Conservation (phyloP, 1,140 invertebrate genomes). For the Drosophila lini region DNA sequence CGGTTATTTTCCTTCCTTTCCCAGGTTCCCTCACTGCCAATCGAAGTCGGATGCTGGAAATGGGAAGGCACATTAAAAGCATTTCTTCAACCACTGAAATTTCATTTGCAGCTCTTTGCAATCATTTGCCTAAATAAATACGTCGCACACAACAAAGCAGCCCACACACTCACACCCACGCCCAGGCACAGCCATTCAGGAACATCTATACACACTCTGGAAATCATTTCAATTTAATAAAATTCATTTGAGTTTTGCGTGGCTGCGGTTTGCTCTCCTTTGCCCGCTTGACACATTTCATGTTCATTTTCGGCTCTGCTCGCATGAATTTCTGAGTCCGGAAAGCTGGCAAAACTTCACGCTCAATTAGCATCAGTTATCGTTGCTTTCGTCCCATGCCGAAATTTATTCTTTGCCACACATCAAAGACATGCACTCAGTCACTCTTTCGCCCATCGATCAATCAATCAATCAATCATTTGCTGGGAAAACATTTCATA, state of each 20-base stretch:
- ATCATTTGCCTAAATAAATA: conserved; percentile 62
- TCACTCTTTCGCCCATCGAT: conserved; percentile 40
- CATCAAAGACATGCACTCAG: conserved; percentile 59
- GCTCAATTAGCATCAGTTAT: conserved; percentile 61
- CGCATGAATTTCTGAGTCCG: conserved; percentile 13
- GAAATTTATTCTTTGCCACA: conserved; percentile 39
- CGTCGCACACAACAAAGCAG: conserved; percentile 21
- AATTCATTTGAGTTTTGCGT: conserved; percentile 58
- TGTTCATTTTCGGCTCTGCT: conserved; percentile 28
- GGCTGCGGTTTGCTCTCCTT: conserved; percentile 38
- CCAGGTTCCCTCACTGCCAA: conserved; percentile 8
- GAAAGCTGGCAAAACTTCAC: conserved; percentile 38
- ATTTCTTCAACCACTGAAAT: conserved; percentile 46
- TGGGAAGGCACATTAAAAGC: conserved; percentile 2
- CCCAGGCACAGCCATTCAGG: background rate
- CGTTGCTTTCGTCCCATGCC: conserved; percentile 22
- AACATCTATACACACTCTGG: conserved; percentile 11
- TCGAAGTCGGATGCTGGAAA: conserved; percentile 6
- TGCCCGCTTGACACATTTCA: conserved; percentile 26
- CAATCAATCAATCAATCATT: conserved; percentile 62
- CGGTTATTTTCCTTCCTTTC: conserved; percentile 19
- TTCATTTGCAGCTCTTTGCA: conserved; percentile 57
- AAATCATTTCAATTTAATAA: conserved; percentile 65
- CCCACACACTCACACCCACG: background rate
- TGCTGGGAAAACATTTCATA: conserved; percentile 47